A percentile compares a stretch with the other conserved stretches of the same genome.
Evolutionary conservation across 1,140 invertebrate genomes (phyloP).

Genomic region (Nilaparvata lugens): DNA sequence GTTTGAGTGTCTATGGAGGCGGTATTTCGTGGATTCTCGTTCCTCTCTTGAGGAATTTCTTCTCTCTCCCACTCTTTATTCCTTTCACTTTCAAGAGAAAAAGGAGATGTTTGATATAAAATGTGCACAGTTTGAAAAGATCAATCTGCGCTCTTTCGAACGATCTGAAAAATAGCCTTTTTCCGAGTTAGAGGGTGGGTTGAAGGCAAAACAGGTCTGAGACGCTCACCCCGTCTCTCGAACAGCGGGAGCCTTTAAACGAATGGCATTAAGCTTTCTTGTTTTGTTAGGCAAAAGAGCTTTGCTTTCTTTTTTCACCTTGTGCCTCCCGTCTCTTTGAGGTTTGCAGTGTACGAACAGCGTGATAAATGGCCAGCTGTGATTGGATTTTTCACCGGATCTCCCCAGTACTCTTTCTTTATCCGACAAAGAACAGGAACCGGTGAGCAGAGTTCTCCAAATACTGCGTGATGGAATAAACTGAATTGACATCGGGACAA

Average conservation of each 20-base stretch:
- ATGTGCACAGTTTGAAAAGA: not conserved
- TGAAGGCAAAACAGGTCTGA: not conserved
- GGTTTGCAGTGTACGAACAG: not conserved
- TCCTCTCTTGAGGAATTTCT: too few species aligned
- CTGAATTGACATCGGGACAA: too few species aligned
- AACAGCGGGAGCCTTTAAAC: not conserved
- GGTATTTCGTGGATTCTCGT: too few species aligned
- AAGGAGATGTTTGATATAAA: slow-evolving; percentile 1
- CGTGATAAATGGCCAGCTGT: slow-evolving; percentile 1
- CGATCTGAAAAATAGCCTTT: not conserved
- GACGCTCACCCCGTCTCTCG: too few species aligned
- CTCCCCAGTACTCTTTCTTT: not conserved
- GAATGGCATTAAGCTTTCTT: slow-evolving; percentile 5
- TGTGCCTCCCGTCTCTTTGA: not conserved
- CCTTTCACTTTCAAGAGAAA: not conserved
- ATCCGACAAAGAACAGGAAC: too few species aligned
- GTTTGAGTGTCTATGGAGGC: too few species aligned
- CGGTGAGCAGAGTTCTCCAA: too few species aligned
- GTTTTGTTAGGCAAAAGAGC: slow-evolving; percentile 5
- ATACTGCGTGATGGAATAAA: too few species aligned
- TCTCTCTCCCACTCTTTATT: too few species aligned
- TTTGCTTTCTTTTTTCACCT: not conserved
- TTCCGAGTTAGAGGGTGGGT: not conserved
- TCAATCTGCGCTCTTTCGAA: not conserved
- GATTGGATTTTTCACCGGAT: not conserved